Base-by-base conservation (phyloP, 2,797 vertebrate genomes). In the Arnoldichthys spilopterus region DNA sequence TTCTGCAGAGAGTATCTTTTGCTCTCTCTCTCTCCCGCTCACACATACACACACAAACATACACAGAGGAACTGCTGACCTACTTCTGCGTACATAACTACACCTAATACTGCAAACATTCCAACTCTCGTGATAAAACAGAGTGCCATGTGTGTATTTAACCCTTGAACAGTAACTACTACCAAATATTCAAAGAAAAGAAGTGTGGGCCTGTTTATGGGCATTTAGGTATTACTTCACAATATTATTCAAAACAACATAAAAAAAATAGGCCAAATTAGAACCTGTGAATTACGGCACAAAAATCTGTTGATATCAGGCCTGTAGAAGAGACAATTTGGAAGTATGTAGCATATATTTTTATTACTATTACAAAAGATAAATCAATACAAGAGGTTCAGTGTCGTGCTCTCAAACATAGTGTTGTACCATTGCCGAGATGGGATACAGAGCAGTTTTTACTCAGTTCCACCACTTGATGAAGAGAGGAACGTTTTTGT, bases 41-140 rank as follows among this genome's bases (percentile, higher is more conserved):
- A n/a, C n/a, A n/a, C n/a, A n/a, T 56, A n/a, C 40, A 34, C 43
- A 22, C 59, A 51, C 26, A 22, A 43, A 22, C 18, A 26, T 47
- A 24, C 73, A 40, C 43, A 28, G 58, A 76, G 26, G 75, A 76
- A 72, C 59, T 66, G 70, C 68, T 77, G 79, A 73, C 74, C 79
- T 34, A 81, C 51, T 81, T 81, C 26, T 51, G 6, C 59, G 34
- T 40, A 45, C 51, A 43, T 70, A 45, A 34, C 24, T 62, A 12
- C 15, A 30, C 15, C 3, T 37, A n/a, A 63, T 20, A 63, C 32
- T 24, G 22, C 12, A 63, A n/a, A 20, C 30, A 62, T 16, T 62
- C 5, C 15, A 61, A 34, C 11, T 30, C 6, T 16, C 30, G 30
- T 28, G 24, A 26, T 13, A 24, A 28, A 58, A 2, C 26, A 15